These are phyloP conservation scores for Chironomus tepperi DNA, from an alignment of 1,140 invertebrate genomes.

Conservation along the genomic window DNA sequence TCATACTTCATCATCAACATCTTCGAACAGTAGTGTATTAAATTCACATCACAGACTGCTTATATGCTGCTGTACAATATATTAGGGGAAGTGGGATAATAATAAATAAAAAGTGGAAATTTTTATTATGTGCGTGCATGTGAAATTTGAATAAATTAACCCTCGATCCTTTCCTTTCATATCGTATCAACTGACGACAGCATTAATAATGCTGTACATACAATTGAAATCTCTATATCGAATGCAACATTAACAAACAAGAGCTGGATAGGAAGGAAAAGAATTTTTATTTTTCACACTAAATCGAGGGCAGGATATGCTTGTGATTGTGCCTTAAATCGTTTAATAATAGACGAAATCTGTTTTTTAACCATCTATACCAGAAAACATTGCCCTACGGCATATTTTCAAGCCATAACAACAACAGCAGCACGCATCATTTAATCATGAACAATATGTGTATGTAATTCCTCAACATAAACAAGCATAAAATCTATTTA, in stretches of 20 bases:
- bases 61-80: background rate
- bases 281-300: constrained; percentile 18
- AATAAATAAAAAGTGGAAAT: background rate
- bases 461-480: constrained; percentile 4
- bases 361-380: constrained; percentile 11
- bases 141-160: constrained; percentile 22
- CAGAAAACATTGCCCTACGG: constrained; percentile 15
- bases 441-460: constrained; percentile 13
- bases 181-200: background rate
- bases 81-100: background rate
- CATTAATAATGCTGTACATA: background rate
- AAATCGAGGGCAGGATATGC: background rate
- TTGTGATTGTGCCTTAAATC: constrained; percentile 8
- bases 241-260: background rate
- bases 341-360: background rate
- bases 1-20: background rate
- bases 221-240: background rate
- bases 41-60: background rate
- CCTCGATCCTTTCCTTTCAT: background rate
- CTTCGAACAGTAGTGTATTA: background rate
- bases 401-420: background rate
- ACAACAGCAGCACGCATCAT: constrained; percentile 19
- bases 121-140: constrained; percentile 21
- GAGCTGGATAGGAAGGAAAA: too few relatives aligned
- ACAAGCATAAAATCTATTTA: too few relatives aligned